A percentile compares a stretch with the other conserved stretches of the same genome.
These are phyloP conservation scores for Calephelis nemesis DNA, from an alignment of 1,140 invertebrate species.

Conservation along the genomic window DNA sequence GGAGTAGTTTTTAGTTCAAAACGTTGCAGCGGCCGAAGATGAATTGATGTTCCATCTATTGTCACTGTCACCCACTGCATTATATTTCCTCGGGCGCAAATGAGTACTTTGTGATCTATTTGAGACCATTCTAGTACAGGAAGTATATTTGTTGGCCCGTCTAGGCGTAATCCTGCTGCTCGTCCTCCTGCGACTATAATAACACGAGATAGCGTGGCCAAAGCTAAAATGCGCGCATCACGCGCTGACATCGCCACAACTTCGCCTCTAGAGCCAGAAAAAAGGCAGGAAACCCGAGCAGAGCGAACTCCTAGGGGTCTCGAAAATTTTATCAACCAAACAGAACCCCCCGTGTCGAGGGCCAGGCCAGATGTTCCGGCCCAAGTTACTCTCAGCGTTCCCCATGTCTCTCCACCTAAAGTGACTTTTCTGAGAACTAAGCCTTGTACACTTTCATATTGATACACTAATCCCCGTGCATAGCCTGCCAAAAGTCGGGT, in stretches of 20 bases:
- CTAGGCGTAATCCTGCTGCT: conserved; percentile 57
- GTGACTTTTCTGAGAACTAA: conserved; percentile 91
- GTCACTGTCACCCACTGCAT: conserved; percentile 61
- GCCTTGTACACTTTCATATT: conserved; percentile 89
- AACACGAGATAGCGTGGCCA: conserved; percentile 96
- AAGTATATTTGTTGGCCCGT: conserved; percentile 83
- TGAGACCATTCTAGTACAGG: conserved; percentile 92
- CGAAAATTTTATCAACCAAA: conserved; percentile 96
- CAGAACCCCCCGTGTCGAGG: conserved; percentile 97
- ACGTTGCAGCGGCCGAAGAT: conserved; percentile 82
- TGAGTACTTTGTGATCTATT: conserved; percentile 54
- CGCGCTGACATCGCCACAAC: conserved; percentile 75
- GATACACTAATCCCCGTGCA: conserved; percentile 91
- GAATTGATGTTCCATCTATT: conserved; percentile 92
- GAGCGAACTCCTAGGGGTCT: conserved; percentile 92
- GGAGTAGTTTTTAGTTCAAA: conserved; percentile 90
- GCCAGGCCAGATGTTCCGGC: conserved; percentile 82
- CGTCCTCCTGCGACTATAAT: conserved; percentile 87
- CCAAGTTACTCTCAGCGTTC: conserved; percentile 92
- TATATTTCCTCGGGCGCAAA: conserved; percentile 53
- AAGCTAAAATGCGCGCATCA: conserved; percentile 85
- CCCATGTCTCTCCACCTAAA: conserved; percentile 92
- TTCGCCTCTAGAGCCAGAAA: conserved; percentile 96
- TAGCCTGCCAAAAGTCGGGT: conserved; percentile 91
- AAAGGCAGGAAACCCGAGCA: conserved; percentile 93